Conservation (phyloP, 2,113 vertebrate genomes). For the Dolichotis patagonum region DNA sequence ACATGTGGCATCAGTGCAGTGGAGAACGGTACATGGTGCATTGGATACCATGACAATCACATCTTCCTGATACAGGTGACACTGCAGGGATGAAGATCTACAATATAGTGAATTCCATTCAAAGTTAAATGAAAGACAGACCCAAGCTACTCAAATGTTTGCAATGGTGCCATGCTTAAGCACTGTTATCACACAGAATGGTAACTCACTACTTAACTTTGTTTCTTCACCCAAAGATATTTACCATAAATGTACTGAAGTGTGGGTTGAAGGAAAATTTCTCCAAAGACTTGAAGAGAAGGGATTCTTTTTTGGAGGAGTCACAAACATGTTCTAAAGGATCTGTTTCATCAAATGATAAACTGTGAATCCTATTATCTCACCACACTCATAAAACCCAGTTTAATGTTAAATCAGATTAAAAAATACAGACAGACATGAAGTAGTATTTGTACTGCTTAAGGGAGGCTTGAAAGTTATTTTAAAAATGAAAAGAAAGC, state of each 20-base stretch:
- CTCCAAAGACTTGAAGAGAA: neutral
- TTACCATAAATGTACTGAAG: neutral
- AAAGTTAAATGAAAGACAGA: neutral
- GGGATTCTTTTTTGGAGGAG: neutral
- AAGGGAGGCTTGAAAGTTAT: slow-evolving; percentile 16
- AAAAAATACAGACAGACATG: neutral
- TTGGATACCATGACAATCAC: neutral
- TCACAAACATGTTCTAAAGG: slow-evolving; percentile 3
- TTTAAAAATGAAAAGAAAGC: slow-evolving; percentile 72
- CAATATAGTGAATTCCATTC: neutral
- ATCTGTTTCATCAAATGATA: neutral
- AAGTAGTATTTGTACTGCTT: neutral
- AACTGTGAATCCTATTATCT: neutral
- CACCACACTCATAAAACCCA: neutral
- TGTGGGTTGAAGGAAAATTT: neutral
- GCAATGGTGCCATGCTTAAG: neutral
- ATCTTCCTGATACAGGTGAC: neutral
- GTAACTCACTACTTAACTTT: neutral
- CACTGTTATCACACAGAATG: neutral
- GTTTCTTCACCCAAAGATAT: neutral
- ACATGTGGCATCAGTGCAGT: neutral
- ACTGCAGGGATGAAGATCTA: neutral
- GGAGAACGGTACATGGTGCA: neutral
- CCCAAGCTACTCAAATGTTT: neutral
- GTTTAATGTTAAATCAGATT: neutral